Percentiles rank a stretch among this genome's conserved stretches.
Conservation (phyloP, 2,113 vertebrate genomes). For the Puntigrus tetrazona region DNA sequence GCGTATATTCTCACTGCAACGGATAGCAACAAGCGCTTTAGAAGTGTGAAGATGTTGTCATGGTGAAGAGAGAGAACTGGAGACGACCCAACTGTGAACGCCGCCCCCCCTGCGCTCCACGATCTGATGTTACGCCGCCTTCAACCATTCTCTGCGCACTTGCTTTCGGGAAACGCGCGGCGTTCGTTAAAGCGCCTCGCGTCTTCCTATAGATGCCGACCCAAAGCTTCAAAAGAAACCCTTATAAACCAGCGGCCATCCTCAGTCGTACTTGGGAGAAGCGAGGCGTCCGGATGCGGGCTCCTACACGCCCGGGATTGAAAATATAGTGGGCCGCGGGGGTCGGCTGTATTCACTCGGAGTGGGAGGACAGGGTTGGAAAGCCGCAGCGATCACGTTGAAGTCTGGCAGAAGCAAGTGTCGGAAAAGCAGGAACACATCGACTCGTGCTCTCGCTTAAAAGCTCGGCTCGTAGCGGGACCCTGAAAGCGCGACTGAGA, state of each 20-base stretch:
- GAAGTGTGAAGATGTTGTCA: conserved; percentile 77
- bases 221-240: not conserved
- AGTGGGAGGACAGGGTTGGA: conserved; percentile 63
- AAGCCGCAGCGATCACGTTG: conserved; percentile 60
- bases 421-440: conserved; percentile 21
- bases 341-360: conserved; percentile 57
- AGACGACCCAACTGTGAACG: conserved; percentile 69
- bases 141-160: conserved; percentile 38
- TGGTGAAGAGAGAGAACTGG: conserved; percentile 75
- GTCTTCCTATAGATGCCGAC: not conserved
- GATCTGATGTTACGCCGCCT: conserved; percentile 57
- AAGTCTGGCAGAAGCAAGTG: conserved; percentile 46
- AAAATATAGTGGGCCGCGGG: conserved; percentile 64
- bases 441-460: conserved; percentile 6
- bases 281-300: conserved; percentile 49
- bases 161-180: conserved; percentile 7
- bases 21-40: conserved; percentile 65
- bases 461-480: not conserved
- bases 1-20: conserved; percentile 58
- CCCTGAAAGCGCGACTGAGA: not conserved
- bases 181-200: conserved; percentile 50
- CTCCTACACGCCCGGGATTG: conserved; percentile 72
- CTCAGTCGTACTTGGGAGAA: not conserved
- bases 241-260: conserved; percentile 20
- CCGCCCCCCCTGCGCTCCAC: conserved; percentile 56